Base-by-base conservation (phyloP, 2,113 vertebrate species). In the Lagopus muta region DNA sequence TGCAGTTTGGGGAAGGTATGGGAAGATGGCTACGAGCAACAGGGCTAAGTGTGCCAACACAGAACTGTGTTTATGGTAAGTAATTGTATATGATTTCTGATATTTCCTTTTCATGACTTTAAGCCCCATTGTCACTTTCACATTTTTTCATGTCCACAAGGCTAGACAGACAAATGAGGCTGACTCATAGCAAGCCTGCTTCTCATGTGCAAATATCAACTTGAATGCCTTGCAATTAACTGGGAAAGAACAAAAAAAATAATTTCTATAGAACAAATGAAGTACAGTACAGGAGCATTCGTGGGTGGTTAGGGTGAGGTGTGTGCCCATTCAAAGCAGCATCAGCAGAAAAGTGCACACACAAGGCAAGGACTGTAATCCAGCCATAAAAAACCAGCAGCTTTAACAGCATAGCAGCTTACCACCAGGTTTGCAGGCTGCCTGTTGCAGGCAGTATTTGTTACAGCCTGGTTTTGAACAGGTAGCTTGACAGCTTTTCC, bases 301-400 rank as follows among this genome's bases (percentile, higher is more conserved):
- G 11, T 16, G 40, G 43, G 58, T 17, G 12, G 21, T 24, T 25
- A 54, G 32, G 42, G 67, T 20, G 19, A 54, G 48, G 17, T 1
- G 55, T 27, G 38, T 2, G 2, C 27, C 36, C 25, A 2, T 70
- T 58, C 45, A 82, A 58, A 50, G 32, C 27, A 69, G 60, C 24
- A 64, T 32, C 70, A 19, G 1, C 66, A 58, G 50, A 27, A 27
- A 70, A 89, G 61, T 0, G 7, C 3, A 3, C 0, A 0, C 1
- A 52, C 14, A 32, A 20, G 77, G 60, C 61, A 69, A 38, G 40
- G 52, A 6, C 22, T 17, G 27, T 4, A 14, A 65, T 1, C 13
- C 18, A 66, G 54, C 27, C 45, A 2, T 0, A 3, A 13, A 16
- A 13, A 15, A 48, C 1, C 30, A 21, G 0, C 2, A 38, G 36